Evolutionary conservation across 2,113 vertebrate genomes (phyloP), one percentile per base, ranked within the genome.

Genomic region (Myocastor coypus): DNA sequence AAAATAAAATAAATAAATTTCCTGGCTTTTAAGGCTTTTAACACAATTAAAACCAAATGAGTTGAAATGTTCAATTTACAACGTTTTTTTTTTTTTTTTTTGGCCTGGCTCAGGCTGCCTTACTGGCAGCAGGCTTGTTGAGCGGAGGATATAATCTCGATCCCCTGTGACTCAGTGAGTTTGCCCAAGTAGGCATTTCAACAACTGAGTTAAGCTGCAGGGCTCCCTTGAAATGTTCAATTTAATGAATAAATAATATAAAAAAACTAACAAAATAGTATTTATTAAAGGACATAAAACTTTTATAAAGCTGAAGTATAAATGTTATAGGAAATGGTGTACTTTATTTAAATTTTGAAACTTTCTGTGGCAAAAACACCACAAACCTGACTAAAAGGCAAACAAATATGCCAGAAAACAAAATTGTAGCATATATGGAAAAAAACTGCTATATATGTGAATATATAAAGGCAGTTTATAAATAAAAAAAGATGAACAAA

Each of bases 401-500:
- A 96, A 90, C 0, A 83, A 57, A 91, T 24, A 59, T 19, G 26
- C 12, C 71, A 1, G 26, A 4, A 89, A 95, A 89, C 80, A 63
- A 22, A 85, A 13, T 59, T 40, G 82, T 12, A 91, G 73, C 1
- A 46, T 68, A 82, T 40, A 82, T 19, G 0, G 88, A 9, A 32
- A 94, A 71, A 59, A 87, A 11, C 17, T 69, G 68, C n/a, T 66
- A 37, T 61, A 3, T 57, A 57, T 57, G 12, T 82, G 77, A 57
- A 71, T 52, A 50, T 46, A 24, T 17, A 86, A 89, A 94, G n/a
- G 85, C 11, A 71, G 14, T 28, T 81, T 73, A 94, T 26, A 94
- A 95, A 64, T 90, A 68, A 24, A 55, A 81, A 92, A 88, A 83
- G 12, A 63, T 94, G 61, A 77, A 13, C 6, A 73, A 82, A 77